Evolutionary conservation across 2,797 vertebrate genomes (phyloP).

Genomic region (Pipistrellus kuhlii): DNA sequence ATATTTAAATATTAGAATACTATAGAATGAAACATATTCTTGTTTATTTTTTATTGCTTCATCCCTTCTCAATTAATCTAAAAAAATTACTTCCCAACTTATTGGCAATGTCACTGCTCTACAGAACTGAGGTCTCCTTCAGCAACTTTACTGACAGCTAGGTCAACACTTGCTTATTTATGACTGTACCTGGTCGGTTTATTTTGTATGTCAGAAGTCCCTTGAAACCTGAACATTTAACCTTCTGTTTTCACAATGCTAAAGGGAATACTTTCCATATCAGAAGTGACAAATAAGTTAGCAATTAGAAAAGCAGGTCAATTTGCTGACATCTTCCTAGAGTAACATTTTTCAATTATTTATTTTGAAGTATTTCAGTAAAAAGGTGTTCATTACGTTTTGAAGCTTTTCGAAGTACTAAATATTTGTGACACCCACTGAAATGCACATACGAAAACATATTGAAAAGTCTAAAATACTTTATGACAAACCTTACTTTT

Average conservation of each 20-base stretch:
- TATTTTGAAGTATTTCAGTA: slow-evolving; percentile 32
- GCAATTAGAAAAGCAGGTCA: neutral
- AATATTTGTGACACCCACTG: neutral
- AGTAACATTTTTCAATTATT: neutral
- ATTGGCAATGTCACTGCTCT: neutral
- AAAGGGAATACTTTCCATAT: neutral
- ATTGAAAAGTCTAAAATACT: neutral
- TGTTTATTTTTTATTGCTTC: neutral
- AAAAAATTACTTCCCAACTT: neutral
- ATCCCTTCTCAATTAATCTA: slow-evolving; percentile 1
- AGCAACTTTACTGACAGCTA: neutral
- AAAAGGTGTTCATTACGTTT: neutral
- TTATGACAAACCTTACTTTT: neutral
- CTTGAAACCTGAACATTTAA: slow-evolving; percentile 10
- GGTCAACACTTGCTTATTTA: neutral
- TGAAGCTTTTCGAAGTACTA: neutral
- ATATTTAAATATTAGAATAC: slow-evolving; percentile 18
- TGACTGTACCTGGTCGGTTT: neutral
- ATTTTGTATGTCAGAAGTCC: neutral
- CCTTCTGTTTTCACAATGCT: neutral
- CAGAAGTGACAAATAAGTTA: neutral
- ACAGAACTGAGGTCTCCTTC: neutral
- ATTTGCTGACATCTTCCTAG: neutral
- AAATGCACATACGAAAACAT: neutral
- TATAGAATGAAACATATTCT: neutral